Base-by-base conservation (phyloP, 2,113 vertebrate genomes). In the Spea multiplicata region DNA sequence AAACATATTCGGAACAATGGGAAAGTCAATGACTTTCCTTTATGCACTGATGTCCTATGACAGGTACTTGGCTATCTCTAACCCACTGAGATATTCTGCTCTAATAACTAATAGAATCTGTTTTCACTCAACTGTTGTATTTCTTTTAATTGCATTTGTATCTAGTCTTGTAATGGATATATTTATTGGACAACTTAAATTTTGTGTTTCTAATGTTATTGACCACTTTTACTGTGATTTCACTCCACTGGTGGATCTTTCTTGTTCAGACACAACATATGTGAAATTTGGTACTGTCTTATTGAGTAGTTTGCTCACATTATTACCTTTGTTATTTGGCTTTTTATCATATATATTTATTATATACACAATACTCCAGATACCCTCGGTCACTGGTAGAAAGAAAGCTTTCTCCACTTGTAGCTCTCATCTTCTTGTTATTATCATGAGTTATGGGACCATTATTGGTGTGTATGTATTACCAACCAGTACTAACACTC, bases 221-320 rank as follows among this genome's bases (percentile, higher is more conserved):
- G 73, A 75, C 52, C 73, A 75, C n/a, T 66, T 75, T 30, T 49
- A 75, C 44, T 75, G 73, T 66, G 73, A 75, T 13, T n/a, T 75
- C 17, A 50, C 62, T 44, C 73, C 61, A 4, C 13, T 73, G 53
- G 6, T 73, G 16, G 52, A 55, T 57, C 71, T 73, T 73, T 30
- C 71, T 55, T 73, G 50, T 57, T 73, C 71, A 73, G 71, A 73
- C 12, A 73, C 52, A 57, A 73, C 50, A 3, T 53, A 57, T 44
- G 30, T 73, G 46, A 50, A 57, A 57, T 16, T 30, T 7, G 30
- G 14, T 13, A 46, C 30, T 12, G 17, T 44, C 1, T 8, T 55
- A 5, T 17, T 45, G 12, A 59, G 52, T 30, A 46, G 71, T 46
- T 9, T 73, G 45, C 44, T 59, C 44, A 5, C 59, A 4, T 45